phyloP scores from a whole-genome alignment of 2,113 vertebrate genomes.

The Myodes glareolus region DNA sequence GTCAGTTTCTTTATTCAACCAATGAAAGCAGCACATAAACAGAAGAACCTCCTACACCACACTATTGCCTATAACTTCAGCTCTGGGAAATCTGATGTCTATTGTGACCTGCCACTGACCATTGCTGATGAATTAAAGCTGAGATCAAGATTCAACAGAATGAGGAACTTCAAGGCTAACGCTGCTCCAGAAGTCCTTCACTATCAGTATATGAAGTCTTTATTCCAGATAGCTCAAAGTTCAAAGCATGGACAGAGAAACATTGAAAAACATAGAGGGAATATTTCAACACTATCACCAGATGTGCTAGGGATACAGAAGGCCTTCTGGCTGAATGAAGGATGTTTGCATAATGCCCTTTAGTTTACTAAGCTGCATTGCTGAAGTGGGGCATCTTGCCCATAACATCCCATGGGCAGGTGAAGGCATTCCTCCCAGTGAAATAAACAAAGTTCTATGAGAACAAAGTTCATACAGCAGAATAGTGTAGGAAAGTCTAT shows the following conservation, averaged over 20 bases:
- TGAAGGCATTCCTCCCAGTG: background rate
- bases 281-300: background rate
- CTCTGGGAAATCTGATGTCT: background rate
- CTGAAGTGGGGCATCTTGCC: background rate
- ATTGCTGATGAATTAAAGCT: background rate
- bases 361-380: background rate
- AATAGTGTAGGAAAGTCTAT: background rate
- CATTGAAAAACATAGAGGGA: background rate
- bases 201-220: background rate
- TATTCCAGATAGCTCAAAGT: background rate
- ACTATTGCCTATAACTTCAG: background rate
- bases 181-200: background rate
- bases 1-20: too few species aligned
- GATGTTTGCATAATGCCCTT: background rate
- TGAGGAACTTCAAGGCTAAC: background rate
- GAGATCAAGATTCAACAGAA: background rate
- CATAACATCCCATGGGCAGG: background rate
- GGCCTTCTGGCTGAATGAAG: background rate
- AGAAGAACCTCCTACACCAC: too few species aligned
- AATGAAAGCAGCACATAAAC: too few species aligned
- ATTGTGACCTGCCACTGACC: background rate
- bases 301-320: background rate
- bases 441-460: background rate
- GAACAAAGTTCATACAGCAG: background rate
- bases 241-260: background rate